Base-by-base conservation (phyloP, 2,888 invertebrate genomes). In the Gymnoscelis rufifasciata region DNA sequence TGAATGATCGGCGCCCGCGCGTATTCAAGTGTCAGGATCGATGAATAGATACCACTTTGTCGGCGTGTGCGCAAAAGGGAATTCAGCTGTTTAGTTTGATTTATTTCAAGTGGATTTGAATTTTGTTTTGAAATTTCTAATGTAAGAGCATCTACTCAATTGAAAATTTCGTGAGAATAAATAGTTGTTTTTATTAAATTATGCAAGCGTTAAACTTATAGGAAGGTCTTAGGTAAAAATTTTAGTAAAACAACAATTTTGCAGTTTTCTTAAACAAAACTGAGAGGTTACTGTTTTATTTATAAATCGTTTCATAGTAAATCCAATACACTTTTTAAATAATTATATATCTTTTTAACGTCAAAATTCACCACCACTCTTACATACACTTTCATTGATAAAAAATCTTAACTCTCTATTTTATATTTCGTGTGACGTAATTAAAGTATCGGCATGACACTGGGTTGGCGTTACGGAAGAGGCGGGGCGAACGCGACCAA, bases 401-500 rank as follows among this genome's bases (percentile, higher is more conserved):
- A 14, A 33, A 14, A 2, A 10, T 33, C n/a, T 15, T 12, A 42
- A 10, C 12, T 1, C 11, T 28, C 10, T 35, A 19, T 5, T 37
- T 37, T 10, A 26, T 31, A 37, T 46, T 41, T 47, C 24, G 24
- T 13, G 31, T 38, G 38, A 29, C 36, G 37, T 46, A 46, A 50
- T 50, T 42, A 43, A 43, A 50, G 41, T 42, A 50, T 50, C 38
- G 35, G 38, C 42, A 46, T 42, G 29, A 45, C 38, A 45, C 49
- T 45, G 45, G 45, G 45, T 24, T 38, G 57, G 47, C 47, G 56
- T 69, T 64, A 68, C 72, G 71, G 68, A 70, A 75, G 57, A 77
- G 83, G 83, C 83, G 83, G 72, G 81, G 79, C 83, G 66, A 57
- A 54, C 54, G 51, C 80, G 68, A 64, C 84, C 84, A 84, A 84